phyloP scores from a whole-genome alignment of 2,113 vertebrate species.

The Irena cyanogastra region DNA sequence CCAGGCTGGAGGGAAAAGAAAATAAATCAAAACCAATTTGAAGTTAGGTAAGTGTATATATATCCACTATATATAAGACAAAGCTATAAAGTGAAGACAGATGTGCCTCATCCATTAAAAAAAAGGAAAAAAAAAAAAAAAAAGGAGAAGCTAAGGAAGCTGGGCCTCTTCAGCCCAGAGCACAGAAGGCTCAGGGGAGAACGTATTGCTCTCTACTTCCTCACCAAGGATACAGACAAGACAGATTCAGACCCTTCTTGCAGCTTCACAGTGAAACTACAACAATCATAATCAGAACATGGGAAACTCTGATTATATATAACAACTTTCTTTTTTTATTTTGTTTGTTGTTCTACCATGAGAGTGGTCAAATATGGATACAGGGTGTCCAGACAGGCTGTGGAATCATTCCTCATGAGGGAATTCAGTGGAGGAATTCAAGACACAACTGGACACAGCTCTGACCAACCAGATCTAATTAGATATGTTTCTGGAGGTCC shows the following conservation, averaged over 20 bases:
- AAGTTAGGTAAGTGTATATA: background rate
- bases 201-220: background rate
- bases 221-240: background rate
- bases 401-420: background rate
- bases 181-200: background rate
- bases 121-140: too few relatives aligned
- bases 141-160: background rate
- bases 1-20: background rate
- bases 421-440: background rate
- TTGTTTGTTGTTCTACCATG: background rate
- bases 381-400: background rate
- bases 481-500: background rate
- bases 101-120: background rate
- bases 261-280: background rate
- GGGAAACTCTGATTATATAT: background rate
- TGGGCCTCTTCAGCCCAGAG: background rate
- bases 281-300: background rate
- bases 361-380: background rate
- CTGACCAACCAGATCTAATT: background rate
- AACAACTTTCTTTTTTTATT: background rate
- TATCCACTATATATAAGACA: background rate
- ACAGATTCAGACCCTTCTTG: background rate
- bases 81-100: background rate
- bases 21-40: background rate
- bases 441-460: background rate